phyloP scores from a whole-genome alignment of 2,113 vertebrate genomes.

The Hippocampus mohnikei region DNA sequence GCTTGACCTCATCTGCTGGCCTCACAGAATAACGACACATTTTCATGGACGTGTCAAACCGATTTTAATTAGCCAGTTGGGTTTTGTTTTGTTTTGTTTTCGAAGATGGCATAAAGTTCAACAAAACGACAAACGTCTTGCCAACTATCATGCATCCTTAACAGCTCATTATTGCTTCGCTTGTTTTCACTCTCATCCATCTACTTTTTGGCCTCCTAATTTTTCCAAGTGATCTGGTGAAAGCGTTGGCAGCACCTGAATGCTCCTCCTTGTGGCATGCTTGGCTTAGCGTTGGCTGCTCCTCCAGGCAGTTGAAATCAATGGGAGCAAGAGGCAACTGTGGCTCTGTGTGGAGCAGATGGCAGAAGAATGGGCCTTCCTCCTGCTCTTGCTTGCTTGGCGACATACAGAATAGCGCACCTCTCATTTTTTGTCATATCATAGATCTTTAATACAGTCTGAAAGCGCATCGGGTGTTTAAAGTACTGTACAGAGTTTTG shows the following conservation, averaged over 20 bases:
- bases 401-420: conserved; percentile 63
- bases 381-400: conserved; percentile 36
- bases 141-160: conserved; percentile 66
- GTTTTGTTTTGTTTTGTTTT: conserved; percentile 61
- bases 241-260: conserved; percentile 67
- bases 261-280: conserved; percentile 64
- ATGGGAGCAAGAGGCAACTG: conserved; percentile 57
- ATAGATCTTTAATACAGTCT: not conserved
- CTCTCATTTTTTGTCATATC: conserved; percentile 25
- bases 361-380: conserved; percentile 70
- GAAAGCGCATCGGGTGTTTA: not conserved
- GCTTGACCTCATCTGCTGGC: conserved; percentile 43
- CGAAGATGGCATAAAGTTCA: conserved; percentile 68
- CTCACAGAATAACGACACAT: conserved; percentile 74
- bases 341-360: conserved; percentile 68
- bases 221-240: conserved; percentile 58
- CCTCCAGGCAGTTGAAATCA: conserved; percentile 67
- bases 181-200: conserved; percentile 47
- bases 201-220: conserved; percentile 46
- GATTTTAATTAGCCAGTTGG: conserved; percentile 76
- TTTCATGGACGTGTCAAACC: conserved; percentile 73
- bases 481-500: not conserved
- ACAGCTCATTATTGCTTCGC: conserved; percentile 62
- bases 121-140: conserved; percentile 71
- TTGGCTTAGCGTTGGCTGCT: conserved; percentile 50